A percentile compares a stretch with the other conserved stretches of the same genome.
phyloP scores from a whole-genome alignment of 2,888 invertebrate genomes.

The Melieria omissa region DNA sequence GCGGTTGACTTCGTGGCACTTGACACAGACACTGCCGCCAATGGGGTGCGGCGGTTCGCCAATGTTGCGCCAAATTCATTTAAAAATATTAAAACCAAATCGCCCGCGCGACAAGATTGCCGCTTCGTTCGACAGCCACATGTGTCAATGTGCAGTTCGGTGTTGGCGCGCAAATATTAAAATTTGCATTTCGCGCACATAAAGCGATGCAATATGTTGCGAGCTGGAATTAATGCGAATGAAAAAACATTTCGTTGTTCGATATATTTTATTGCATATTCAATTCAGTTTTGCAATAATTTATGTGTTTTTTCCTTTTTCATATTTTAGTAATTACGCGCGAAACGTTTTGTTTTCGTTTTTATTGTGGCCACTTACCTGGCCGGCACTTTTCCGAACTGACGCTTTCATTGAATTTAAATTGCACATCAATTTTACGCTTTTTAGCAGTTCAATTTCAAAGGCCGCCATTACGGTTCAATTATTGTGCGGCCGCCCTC shows the following conservation, averaged over 20 bases:
- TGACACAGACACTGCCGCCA: neutral
- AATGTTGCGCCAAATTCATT: slow-evolving; percentile 29
- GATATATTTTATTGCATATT: no score
- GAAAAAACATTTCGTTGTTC: neutral
- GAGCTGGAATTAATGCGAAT: neutral
- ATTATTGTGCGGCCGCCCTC: neutral
- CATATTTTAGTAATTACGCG: neutral
- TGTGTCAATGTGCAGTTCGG: neutral
- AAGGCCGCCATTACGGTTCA: neutral
- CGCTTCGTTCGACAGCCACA: slow-evolving; percentile 10
- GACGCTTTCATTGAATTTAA: slow-evolving; percentile 31
- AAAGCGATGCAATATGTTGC: slow-evolving; percentile 27
- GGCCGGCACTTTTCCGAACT: neutral
- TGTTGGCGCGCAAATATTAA: slow-evolving; percentile 10
- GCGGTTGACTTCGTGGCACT: no score
- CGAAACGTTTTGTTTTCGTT: neutral
- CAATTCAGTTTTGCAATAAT: no score
- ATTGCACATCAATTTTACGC: slow-evolving; percentile 56
- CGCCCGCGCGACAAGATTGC: slow-evolving; percentile 24
- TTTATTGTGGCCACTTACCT: neutral
- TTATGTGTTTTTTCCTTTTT: neutral
- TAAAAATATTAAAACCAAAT: slow-evolving; percentile 45
- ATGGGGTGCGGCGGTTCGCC: neutral
- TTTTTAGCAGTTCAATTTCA: slow-evolving; percentile 45
- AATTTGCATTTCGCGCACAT: slow-evolving; percentile 26